Base-by-base conservation (phyloP, 2,113 vertebrate species). In the Mirza zaza region DNA sequence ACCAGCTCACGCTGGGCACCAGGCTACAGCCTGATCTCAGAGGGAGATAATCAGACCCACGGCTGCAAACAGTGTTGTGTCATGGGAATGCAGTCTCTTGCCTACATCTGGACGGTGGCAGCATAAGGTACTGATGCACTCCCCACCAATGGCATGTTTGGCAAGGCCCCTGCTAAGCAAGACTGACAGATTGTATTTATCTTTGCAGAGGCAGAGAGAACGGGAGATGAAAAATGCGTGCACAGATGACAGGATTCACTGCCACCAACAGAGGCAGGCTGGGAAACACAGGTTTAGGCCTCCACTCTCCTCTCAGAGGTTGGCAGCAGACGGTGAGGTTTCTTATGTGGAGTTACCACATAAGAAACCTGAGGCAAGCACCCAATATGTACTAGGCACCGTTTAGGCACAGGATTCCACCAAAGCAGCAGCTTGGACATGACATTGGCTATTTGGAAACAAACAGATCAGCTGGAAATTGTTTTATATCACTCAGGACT, bases 151-250 rank as follows among this genome's bases (percentile, higher is more conserved):
- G 36, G 8, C 57, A 39, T 85, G 52, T 87, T 8, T 95, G 89
- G 86, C 80, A 97, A 96, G 90, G 55, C 57, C 77, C 79, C 82
- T 91, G 93, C 36, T 96, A 94, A 90, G 57, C 12, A 5, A 95
- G 84, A 94, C 73, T 96, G 85, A 94, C 92, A 89, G 91, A 59
- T 25, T 95, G 21, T 73, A 95, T 71, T 90, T 93, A 88, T 95
- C 68, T 96, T 70, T 93, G 90, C 61, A 95, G 86, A 93, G 89
- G 34, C 29, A 84, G 45, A 87, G 68, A 71, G 71, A 29, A 77
- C 79, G 85, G 39, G 75, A 92, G 57, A 55, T 32, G 21, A 87
- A 94, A 93, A 84, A 85, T 75, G 42, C 57, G 87, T 42, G 79
- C 34, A 48, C 0, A 5, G 14, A 71, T 77, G 65, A 81, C 52